phyloP scores from a whole-genome alignment of 2,888 invertebrate genomes.

The Agrochola macilenta region DNA sequence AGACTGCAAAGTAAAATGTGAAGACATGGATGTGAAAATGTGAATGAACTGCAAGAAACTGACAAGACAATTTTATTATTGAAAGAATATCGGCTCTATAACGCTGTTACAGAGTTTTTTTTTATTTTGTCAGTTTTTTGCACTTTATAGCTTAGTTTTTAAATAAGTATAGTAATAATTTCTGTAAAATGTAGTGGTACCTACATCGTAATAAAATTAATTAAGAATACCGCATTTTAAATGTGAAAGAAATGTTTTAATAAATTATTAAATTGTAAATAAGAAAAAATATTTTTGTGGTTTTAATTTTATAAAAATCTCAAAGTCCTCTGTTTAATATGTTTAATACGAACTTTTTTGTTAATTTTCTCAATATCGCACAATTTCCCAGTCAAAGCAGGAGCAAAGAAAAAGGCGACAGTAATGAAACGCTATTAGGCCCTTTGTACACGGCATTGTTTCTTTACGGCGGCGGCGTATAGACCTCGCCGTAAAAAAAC shows the following conservation, averaged over 20 bases:
- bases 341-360: background rate
- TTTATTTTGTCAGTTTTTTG: slow-evolving; percentile 4
- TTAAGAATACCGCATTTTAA: slow-evolving; percentile 13
- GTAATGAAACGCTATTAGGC: background rate
- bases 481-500: too few relatives aligned
- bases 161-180: slow-evolving; percentile 13
- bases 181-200: slow-evolving; percentile 14
- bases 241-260: slow-evolving; percentile 39
- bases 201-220: slow-evolving; percentile 10
- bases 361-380: background rate
- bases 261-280: slow-evolving; percentile 65
- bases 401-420: background rate
- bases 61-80: background rate
- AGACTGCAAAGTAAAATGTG: slow-evolving; percentile 23
- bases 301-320: slow-evolving; percentile 21
- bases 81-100: background rate
- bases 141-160: slow-evolving; percentile 23
- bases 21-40: slow-evolving; percentile 14
- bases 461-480: too few relatives aligned
- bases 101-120: background rate
- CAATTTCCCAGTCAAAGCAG: background rate
- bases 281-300: slow-evolving; percentile 30
- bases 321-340: too few relatives aligned
- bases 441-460: too few relatives aligned
- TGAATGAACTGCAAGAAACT: slow-evolving; percentile 34